A percentile compares a stretch with the other conserved stretches of the same genome.
Conservation (phyloP, 2,888 invertebrate genomes). For the Tortrix viridana region DNA sequence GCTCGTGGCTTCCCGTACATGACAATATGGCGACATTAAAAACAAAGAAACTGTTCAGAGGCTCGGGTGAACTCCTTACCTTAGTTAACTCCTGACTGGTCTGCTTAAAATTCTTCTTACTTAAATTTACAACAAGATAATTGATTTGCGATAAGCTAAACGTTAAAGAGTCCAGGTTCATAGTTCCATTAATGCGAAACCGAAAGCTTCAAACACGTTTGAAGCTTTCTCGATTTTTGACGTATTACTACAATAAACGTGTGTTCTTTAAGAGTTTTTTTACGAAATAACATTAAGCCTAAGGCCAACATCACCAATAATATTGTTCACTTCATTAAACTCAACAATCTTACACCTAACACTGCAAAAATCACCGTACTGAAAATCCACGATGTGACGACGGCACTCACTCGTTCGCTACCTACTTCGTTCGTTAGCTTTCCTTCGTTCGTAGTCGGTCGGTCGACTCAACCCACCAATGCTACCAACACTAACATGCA, state of each 20-base stretch:
- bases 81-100: constrained; percentile 94
- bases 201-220: constrained; percentile 98
- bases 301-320: constrained; percentile 81
- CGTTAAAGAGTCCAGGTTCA: constrained; percentile 99
- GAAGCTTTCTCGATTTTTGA: constrained; percentile 95
- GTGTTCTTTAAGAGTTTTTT: constrained; percentile 74
- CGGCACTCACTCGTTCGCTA: constrained; percentile 48
- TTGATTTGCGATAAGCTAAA: constrained; percentile 99
- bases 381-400: constrained; percentile 59
- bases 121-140: constrained; percentile 97
- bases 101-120: constrained; percentile 97
- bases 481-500: constrained; percentile 3
- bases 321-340: constrained; percentile 70
- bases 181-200: constrained; percentile 96
- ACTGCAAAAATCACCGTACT: constrained; percentile 52
- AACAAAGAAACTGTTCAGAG: constrained; percentile 63
- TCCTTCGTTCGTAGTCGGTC: constrained; percentile 11
- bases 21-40: constrained; percentile 79
- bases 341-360: constrained; percentile 67
- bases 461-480: constrained; percentile 14
- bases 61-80: constrained; percentile 85
- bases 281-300: constrained; percentile 73
- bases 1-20: constrained; percentile 59
- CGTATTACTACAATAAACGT: constrained; percentile 84
- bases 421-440: constrained; percentile 25